Base-by-base conservation (phyloP, 2,797 vertebrate species). In the Chaetophractus vellerosus region DNA sequence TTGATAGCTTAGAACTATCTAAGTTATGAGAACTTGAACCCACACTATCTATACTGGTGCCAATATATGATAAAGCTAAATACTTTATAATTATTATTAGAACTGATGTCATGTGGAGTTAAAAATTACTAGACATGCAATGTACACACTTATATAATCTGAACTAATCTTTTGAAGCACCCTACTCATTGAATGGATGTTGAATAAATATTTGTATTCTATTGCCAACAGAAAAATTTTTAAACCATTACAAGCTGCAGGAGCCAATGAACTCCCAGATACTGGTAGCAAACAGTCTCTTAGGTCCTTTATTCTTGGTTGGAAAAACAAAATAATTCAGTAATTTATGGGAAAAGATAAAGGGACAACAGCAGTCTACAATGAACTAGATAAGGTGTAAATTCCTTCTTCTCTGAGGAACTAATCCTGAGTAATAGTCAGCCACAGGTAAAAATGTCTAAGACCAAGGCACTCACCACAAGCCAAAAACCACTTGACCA, bases 1-100 rank as follows among this genome's bases (percentile, higher is more conserved):
- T 9, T 75, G 33, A 71, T 59, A 81, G 28, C 5, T 28, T 50
- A 33, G 41, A 85, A 95, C 81, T 68, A 15, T 84, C 33, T 83
- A 69, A 80, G 55, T 78, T 75, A 36, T 18, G 63, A 90, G 59
- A 81, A 81, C n/a, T 80, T 86, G 41, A 89, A 93, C 75, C 50
- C 38, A 21, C 1, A 52, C 24, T 41, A 75, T 87, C 26, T 52
- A 33, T 76, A 36, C 10, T 28, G 41, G 41, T 18, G 66, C 69
- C 76, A 89, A 59, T 28, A 59, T 5, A 57, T 33, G 9, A 76
- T 69, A 76, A 89, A 96, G 72, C 15, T 28, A 91, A 90, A 12
- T 45, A 41, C 33, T 71, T 86, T 66, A 50, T 57, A 88, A 69
- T 68, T 68, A 55, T 88, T 86, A 21, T 50, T 84, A 87, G 31